phyloP scores from a whole-genome alignment of 30 jellyfish, hydroid and myxozoan species.

The Nemopilema nomurai region DNA sequence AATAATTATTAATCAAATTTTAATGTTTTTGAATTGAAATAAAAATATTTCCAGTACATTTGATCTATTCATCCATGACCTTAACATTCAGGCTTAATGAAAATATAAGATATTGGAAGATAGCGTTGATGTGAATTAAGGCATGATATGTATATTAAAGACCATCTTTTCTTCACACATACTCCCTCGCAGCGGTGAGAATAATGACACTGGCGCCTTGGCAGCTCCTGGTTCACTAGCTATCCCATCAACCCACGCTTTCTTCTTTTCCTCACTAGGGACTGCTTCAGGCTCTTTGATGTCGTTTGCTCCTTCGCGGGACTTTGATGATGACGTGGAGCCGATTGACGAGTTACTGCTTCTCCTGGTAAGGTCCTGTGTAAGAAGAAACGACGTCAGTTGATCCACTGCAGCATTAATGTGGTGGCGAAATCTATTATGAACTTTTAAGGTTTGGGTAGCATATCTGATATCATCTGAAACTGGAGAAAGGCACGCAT shows the following conservation, averaged over 20 bases:
- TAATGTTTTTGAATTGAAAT: background rate
- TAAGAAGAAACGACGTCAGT: too few species aligned
- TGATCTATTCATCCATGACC: too few species aligned
- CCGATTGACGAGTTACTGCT: conserved; percentile 63
- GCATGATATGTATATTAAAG: too few species aligned
- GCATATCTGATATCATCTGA: too few species aligned
- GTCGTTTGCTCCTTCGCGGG: conserved; percentile 47
- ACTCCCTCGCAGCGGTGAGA: conserved; percentile 62
- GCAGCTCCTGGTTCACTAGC: background rate
- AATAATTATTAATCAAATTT: background rate
- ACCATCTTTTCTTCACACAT: too few species aligned
- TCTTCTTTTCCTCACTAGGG: conserved; percentile 1
- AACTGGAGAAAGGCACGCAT: too few species aligned
- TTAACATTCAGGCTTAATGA: too few species aligned
- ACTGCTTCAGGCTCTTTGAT: conserved; percentile 17
- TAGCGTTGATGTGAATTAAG: too few species aligned
- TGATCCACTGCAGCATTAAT: too few species aligned
- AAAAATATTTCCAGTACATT: background rate
- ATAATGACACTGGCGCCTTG: conserved; percentile 36
- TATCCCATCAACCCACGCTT: background rate
- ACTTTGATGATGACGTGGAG: conserved; percentile 42
- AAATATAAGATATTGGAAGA: too few species aligned
- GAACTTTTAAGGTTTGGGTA: too few species aligned
- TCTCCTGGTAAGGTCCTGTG: conserved; percentile 34
- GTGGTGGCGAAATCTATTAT: too few species aligned